Conservation (phyloP, 2,888 invertebrate species). For the Sphaerophoria taeniata region DNA sequence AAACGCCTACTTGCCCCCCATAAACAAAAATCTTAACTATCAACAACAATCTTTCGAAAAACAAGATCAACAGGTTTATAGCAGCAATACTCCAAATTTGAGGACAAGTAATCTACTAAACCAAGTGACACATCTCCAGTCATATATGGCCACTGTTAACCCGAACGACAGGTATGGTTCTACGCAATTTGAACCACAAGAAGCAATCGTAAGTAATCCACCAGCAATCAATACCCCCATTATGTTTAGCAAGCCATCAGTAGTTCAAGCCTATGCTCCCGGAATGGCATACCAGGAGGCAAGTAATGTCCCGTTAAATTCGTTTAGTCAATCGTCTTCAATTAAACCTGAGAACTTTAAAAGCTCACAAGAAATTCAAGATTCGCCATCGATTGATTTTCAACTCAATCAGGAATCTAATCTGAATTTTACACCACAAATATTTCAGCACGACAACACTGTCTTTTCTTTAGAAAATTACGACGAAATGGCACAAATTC, state of each 20-base stretch:
- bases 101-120: background rate
- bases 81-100: slow-evolving; percentile 18
- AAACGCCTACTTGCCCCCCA: slow-evolving; percentile 23
- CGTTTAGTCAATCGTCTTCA: slow-evolving; percentile 38
- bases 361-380: slow-evolving; percentile 66
- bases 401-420: slow-evolving; percentile 57
- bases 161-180: slow-evolving; percentile 78
- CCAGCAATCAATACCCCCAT: slow-evolving; percentile 63
- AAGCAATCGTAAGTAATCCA: slow-evolving; percentile 17
- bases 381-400: slow-evolving; percentile 13
- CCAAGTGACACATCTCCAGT: slow-evolving; percentile 76
- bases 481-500: slow-evolving; percentile 39
- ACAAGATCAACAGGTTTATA: slow-evolving; percentile 13
- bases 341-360: slow-evolving; percentile 74
- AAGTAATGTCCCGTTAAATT: slow-evolving; percentile 72
- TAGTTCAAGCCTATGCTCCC: slow-evolving; percentile 46
- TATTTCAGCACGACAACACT: slow-evolving; percentile 10
- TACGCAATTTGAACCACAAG: slow-evolving; percentile 52
- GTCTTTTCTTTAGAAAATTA: slow-evolving; percentile 40
- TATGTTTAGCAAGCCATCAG: slow-evolving; percentile 76
- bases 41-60: slow-evolving; percentile 6
- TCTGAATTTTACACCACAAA: slow-evolving; percentile 60
- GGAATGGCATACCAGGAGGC: slow-evolving; percentile 55
- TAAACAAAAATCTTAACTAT: slow-evolving; percentile 7
- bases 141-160: slow-evolving; percentile 78